Base-by-base conservation (phyloP, 1,140 invertebrate genomes). In the Lamellibrachia luymesi region DNA sequence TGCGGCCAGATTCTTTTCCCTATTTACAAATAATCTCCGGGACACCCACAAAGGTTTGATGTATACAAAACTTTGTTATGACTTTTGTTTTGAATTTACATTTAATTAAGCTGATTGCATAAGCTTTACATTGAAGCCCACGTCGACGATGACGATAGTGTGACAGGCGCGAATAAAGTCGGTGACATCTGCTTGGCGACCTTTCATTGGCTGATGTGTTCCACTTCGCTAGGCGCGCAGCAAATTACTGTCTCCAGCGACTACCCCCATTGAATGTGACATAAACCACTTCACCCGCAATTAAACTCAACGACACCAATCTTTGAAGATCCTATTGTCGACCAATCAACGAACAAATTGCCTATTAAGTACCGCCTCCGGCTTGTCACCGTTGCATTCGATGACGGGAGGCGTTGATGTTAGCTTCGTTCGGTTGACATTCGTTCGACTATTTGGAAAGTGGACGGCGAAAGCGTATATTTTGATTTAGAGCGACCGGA, bases 291-390 rank as follows among this genome's bases (percentile, higher is more conserved):
- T 80, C 64, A 80, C 64, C 64, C 64, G 13, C 64, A 80, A 80
- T 80, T 80, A 80, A 80, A 80, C 64, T 80, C 64, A 80, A 80
- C 64, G 64, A 80, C 64, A 80, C 64, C 1, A 80, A 80, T 22
- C 64, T 80, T 80, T 80, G 64, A 80, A 80, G 64, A 80, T 80
- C 13, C 64, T 80, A 80, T 80, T 80, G 64, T 80, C 64, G 17
- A 80, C 64, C 64, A 80, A 80, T 80, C 64, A 22, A 80, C 64
- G 64, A 80, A 80, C 64, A 80, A 80, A 80, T 80, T 80, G 64
- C 64, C 64, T 80, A 80, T 80, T 80, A 80, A 22, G 64, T 22
- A 80, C 64, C 64, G 64, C 64, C 64, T 80, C 25, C 64, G 13
- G 64, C 64, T 80, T 80, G 64, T 80, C 64, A 80, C 25, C 13